A percentile compares a stretch with the other conserved stretches of the same genome.
Conservation (phyloP, 2,113 vertebrate species). For the Calidris pugnax region DNA sequence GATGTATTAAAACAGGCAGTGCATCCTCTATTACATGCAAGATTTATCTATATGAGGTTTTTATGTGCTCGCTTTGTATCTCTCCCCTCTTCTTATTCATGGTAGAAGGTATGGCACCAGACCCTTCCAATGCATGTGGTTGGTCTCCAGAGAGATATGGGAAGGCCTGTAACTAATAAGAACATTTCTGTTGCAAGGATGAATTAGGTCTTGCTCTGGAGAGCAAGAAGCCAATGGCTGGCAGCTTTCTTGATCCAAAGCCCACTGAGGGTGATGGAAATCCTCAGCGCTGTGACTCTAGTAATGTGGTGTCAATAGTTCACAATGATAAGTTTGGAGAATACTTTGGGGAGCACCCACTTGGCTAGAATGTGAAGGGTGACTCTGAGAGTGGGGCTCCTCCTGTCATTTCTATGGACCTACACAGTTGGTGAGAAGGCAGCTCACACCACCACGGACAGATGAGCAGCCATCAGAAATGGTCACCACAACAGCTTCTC, state of each 20-base stretch:
- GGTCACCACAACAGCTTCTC: not conserved
- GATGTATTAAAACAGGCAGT: not conserved
- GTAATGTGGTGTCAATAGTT: not conserved
- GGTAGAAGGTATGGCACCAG: not conserved
- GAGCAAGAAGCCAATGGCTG: not conserved
- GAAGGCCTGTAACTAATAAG: not conserved
- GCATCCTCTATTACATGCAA: not conserved
- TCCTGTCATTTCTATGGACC: not conserved
- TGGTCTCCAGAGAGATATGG: not conserved
- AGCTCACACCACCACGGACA: not conserved
- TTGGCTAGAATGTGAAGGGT: not conserved
- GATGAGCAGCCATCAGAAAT: not conserved
- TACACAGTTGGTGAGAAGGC: not conserved
- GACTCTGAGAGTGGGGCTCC: too few relatives aligned
- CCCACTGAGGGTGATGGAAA: not conserved
- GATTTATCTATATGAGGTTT: not conserved
- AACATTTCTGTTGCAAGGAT: not conserved
- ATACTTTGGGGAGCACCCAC: accelerated
- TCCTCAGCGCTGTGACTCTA: not conserved
- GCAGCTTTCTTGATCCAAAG: not conserved
- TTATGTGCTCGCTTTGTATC: not conserved
- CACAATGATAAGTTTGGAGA: too few relatives aligned
- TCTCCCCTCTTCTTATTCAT: not conserved
- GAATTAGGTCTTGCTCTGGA: not conserved
- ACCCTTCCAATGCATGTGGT: not conserved